These are phyloP conservation scores for Coracias cyanogaster DNA, from an alignment of 2,797 vertebrate species.

Conservation along the genomic window DNA sequence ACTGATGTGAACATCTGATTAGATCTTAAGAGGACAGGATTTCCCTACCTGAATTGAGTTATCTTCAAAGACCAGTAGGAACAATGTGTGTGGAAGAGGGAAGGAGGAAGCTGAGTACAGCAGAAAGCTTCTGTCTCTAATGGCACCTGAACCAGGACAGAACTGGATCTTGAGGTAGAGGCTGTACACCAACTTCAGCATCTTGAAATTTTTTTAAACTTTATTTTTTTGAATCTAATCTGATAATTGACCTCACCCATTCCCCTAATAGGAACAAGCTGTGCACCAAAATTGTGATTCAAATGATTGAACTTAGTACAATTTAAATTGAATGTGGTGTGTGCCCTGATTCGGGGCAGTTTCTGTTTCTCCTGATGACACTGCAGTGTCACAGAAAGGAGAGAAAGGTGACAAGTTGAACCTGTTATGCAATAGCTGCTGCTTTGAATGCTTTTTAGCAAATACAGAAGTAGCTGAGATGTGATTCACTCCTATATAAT, in stretches of 20 bases:
- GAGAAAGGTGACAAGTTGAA: neutral
- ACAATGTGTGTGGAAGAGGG: neutral
- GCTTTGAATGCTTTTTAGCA: neutral
- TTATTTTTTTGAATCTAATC: neutral
- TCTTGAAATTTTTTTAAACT: neutral
- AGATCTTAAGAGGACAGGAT: neutral
- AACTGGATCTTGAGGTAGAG: neutral
- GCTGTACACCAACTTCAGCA: neutral
- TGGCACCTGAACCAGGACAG: neutral
- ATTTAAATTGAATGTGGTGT: neutral
- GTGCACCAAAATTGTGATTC: neutral
- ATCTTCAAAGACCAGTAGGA: neutral
- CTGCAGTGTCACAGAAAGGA: neutral
- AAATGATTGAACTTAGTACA: neutral
- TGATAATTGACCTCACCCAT: neutral
- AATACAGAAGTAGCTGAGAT: neutral
- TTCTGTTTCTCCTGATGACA: neutral
- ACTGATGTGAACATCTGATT: slow-evolving; percentile 31
- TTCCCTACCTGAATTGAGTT: neutral
- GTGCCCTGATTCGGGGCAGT: neutral
- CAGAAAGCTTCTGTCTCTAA: neutral
- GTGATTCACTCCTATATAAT: neutral
- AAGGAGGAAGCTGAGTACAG: neutral
- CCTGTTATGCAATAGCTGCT: neutral
- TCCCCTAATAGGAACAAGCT: neutral